A percentile compares a stretch with the other conserved stretches of the same genome.
Conservation (phyloP, 2,888 invertebrate genomes). For the Stenurella melanura region DNA sequence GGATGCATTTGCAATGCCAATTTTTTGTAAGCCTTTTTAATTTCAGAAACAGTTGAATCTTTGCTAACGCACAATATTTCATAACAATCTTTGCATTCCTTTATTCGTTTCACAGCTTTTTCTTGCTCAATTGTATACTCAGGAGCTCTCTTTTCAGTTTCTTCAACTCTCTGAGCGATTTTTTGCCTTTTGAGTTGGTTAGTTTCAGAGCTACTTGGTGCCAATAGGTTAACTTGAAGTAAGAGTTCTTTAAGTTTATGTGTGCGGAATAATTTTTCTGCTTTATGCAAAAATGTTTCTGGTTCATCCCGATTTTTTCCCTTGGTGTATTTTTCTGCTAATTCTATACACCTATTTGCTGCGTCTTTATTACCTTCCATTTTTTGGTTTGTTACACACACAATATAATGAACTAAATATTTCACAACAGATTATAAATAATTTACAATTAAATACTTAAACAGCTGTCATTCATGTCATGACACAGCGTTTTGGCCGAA, state of each 20-base stretch:
- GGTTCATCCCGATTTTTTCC: constrained; percentile 90
- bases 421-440: constrained; percentile 1
- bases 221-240: constrained; percentile 72
- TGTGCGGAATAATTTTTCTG: constrained; percentile 91
- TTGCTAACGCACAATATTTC: constrained; percentile 92
- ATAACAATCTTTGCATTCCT: constrained; percentile 95
- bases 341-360: constrained; percentile 90
- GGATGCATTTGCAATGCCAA: constrained; percentile 95
- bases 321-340: constrained; percentile 85
- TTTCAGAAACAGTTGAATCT: constrained; percentile 90
- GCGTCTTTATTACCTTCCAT: constrained; percentile 96
- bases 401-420: constrained; percentile 13
- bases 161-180: constrained; percentile 67
- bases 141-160: constrained; percentile 68
- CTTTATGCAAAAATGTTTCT: constrained; percentile 90
- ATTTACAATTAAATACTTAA: constrained; percentile 47
- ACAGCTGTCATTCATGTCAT: constrained; percentile 52
- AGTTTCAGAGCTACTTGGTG: constrained; percentile 72
- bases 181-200: constrained; percentile 70
- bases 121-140: constrained; percentile 87
- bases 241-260: constrained; percentile 82
- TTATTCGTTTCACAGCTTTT: constrained; percentile 80
- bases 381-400: constrained; percentile 43
- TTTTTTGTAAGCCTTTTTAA: constrained; percentile 95
- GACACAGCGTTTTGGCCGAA: too few species aligned